Percentiles rank a stretch among this genome's conserved stretches.
These are phyloP conservation scores for Netelia virgata DNA, from an alignment of 2,888 invertebrate genomes.

Conservation along the genomic window DNA sequence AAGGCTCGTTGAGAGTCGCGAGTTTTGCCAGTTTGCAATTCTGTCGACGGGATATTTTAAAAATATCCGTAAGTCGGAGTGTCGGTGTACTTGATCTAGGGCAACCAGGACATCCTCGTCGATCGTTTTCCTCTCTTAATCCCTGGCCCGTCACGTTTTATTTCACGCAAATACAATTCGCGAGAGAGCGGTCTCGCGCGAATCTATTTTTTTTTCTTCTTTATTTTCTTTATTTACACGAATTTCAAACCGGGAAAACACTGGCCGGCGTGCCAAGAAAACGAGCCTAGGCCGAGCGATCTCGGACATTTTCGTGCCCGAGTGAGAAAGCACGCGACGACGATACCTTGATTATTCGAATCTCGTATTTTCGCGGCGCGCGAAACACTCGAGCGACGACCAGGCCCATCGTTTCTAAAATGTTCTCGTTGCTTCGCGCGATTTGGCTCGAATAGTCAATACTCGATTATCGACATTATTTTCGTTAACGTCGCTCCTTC, in stretches of 20 bases:
- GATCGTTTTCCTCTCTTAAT: too few relatives aligned
- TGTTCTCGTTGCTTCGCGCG: background rate
- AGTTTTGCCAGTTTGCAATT: constrained; percentile 41
- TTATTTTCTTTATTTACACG: constrained; percentile 37
- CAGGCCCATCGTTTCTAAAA: background rate
- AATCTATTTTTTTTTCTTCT: constrained; percentile 48
- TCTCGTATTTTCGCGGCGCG: background rate
- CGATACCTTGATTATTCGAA: background rate
- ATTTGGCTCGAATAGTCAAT: background rate
- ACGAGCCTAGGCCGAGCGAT: background rate
- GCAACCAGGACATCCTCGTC: constrained; percentile 82
- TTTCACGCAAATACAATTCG: background rate
- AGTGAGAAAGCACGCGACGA: too few relatives aligned
- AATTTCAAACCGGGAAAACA: constrained; percentile 61
- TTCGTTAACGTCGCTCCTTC: too few relatives aligned
- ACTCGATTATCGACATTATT: too few relatives aligned
- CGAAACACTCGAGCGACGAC: background rate
- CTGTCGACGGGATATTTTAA: constrained; percentile 77
- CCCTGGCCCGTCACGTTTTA: too few relatives aligned
- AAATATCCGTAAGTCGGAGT: constrained; percentile 75
- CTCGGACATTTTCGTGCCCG: background rate
- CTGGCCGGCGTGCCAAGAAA: constrained; percentile 54
- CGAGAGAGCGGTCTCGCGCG: background rate
- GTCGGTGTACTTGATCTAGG: constrained; percentile 81
- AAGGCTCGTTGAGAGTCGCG: background rate